Conservation (phyloP, 64 coral and sea anemone genomes). For the Platygyra sinensis region DNA sequence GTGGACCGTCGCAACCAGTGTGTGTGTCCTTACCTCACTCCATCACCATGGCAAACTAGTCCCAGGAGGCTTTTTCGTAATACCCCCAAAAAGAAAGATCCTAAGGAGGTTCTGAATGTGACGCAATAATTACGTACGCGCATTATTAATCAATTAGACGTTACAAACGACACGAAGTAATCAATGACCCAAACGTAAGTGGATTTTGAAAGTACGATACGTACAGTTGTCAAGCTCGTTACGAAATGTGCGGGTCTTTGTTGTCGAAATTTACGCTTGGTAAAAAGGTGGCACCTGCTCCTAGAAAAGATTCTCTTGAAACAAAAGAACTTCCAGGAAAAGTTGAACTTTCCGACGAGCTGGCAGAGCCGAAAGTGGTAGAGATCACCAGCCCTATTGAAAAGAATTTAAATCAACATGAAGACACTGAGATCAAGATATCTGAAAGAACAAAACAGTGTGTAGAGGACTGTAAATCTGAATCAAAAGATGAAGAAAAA, state of each 20-base stretch:
- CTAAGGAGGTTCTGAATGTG: neutral
- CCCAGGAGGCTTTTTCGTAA: too few relatives aligned
- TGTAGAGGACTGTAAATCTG: neutral
- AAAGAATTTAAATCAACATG: neutral
- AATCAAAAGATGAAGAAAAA: neutral
- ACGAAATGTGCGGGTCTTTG: neutral
- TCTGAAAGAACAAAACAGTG: neutral
- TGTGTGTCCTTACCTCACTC: too few relatives aligned
- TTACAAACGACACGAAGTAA: neutral
- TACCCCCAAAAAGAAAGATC: too few relatives aligned
- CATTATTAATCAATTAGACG: neutral
- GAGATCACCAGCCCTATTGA: neutral
- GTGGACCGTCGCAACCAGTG: too few relatives aligned
- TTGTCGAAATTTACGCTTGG: neutral
- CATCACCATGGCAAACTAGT: too few relatives aligned
- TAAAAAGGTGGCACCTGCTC: neutral
- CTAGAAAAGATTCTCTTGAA: neutral
- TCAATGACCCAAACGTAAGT: neutral
- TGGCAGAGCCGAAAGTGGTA: neutral
- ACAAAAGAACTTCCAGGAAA: neutral
- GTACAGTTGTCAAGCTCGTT: neutral
- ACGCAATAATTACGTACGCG: neutral
- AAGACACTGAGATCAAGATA: neutral
- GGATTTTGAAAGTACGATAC: neutral
- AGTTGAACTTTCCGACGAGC: neutral